Evolutionary conservation across 2,113 vertebrate species (phyloP).

Genomic region (Epinephelus fuscoguttatus): DNA sequence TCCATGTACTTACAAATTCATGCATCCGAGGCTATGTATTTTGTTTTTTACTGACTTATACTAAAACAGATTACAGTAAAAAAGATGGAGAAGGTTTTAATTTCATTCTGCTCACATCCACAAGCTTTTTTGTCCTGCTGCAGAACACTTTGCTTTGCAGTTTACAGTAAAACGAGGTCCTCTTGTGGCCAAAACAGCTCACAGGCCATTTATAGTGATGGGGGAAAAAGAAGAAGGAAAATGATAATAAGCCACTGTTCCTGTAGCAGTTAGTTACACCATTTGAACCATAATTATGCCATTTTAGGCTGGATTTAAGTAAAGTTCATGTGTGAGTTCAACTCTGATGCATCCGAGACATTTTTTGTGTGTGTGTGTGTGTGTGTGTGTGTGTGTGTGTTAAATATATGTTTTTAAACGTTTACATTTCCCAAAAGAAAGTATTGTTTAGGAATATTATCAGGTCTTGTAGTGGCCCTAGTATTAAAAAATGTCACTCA

Average conservation of each 20-base stretch:
- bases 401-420: too few species aligned
- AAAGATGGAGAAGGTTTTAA: too few species aligned
- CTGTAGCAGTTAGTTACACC: background rate
- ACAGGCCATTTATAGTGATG: background rate
- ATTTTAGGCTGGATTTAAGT: background rate
- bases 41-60: background rate
- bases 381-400: too few species aligned
- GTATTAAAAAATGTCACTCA: background rate
- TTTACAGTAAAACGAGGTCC: background rate
- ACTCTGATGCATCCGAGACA: background rate
- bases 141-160: background rate
- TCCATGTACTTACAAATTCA: background rate
- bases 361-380: too few species aligned
- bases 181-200: background rate
- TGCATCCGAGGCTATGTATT: background rate
- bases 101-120: background rate
- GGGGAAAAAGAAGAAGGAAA: background rate
- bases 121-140: background rate
- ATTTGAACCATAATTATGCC: background rate
- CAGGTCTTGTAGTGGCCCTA: background rate
- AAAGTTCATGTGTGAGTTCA: background rate
- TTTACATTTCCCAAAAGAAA: background rate
- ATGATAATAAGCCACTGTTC: background rate
- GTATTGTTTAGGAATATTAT: background rate
- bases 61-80: background rate